Conservation (phyloP, 2,113 vertebrate species). For the Apus apus region DNA sequence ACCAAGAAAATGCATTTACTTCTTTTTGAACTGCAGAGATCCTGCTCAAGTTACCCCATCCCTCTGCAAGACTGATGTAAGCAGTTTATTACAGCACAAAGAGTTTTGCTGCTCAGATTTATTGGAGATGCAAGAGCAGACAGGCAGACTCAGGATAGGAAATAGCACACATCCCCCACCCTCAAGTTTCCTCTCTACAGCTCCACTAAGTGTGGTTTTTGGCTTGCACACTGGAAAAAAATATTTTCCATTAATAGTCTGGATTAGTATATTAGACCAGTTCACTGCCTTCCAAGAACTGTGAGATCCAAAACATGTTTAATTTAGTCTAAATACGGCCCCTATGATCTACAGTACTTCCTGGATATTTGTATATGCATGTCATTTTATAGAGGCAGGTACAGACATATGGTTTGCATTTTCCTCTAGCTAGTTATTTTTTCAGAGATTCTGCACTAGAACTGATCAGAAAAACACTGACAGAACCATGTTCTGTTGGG, state of each 20-base stretch:
- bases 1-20: not conserved
- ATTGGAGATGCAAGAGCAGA: constrained; percentile 20
- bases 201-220: constrained; percentile 22
- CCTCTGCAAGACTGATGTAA: not conserved
- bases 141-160: not conserved
- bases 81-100: not conserved
- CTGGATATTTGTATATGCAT: not conserved
- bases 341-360: not conserved
- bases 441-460: not conserved
- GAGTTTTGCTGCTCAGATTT: not conserved
- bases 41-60: not conserved
- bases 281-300: not conserved
- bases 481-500: not conserved
- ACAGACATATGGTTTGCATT: constrained; percentile 42
- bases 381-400: constrained; percentile 17
- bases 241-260: constrained; percentile 39
- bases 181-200: not conserved
- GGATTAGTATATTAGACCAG: not conserved
- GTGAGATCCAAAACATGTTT: constrained; percentile 15
- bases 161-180: constrained; percentile 33
- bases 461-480: not conserved
- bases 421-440: not conserved
- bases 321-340: constrained; percentile 24
- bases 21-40: not conserved
- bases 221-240: constrained; percentile 34